Conservation (phyloP, 1,140 invertebrate genomes). For the Galleria mellonella region DNA sequence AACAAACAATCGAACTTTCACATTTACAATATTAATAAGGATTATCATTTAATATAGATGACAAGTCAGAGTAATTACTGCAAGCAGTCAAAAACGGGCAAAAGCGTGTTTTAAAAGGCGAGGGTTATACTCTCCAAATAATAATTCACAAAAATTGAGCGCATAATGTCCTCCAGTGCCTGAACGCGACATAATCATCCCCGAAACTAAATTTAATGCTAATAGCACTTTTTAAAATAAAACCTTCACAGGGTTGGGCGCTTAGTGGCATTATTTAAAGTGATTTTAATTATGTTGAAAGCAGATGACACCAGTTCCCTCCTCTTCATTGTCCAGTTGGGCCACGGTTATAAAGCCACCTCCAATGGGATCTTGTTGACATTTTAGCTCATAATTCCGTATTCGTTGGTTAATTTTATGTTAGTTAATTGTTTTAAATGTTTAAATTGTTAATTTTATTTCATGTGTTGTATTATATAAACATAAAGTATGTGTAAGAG, state of each 20-base stretch:
- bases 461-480: no score
- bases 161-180: conserved; percentile 48
- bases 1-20: no score
- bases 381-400: conserved; percentile 12
- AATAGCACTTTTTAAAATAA: conserved; percentile 69
- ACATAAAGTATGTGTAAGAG: no score
- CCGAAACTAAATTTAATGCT: conserved; percentile 73
- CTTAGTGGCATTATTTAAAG: conserved; percentile 69
- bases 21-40: no score
- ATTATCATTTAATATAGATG: no score
- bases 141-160: conserved; percentile 70
- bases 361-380: conserved; percentile 26
- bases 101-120: conserved; percentile 56
- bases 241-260: conserved; percentile 54
- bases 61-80: no score
- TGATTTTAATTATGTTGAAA: conserved; percentile 72
- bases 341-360: conserved; percentile 17
- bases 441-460: no score
- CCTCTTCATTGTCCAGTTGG: conserved; percentile 57
- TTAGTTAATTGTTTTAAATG: no score
- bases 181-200: conserved; percentile 67
- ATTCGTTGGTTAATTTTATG: no score
- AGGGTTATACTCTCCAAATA: conserved; percentile 40
- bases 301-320: conserved; percentile 64
- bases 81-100: conserved; percentile 45